These are phyloP conservation scores for Tridacna gigas DNA, from an alignment of 2,888 invertebrate species.

Conservation along the genomic window DNA sequence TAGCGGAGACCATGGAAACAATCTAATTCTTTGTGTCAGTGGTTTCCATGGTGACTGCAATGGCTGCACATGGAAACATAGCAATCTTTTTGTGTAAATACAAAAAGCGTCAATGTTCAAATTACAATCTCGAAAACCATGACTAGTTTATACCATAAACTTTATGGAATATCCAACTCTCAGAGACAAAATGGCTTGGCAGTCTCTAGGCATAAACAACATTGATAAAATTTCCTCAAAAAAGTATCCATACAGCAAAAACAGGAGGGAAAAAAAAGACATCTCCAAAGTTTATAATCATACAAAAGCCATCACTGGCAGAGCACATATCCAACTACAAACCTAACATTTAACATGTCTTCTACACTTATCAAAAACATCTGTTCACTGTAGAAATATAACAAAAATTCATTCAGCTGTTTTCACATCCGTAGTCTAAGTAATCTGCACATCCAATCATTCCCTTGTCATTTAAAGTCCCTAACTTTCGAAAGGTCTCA, in stretches of 20 bases:
- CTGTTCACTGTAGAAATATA: slow-evolving; percentile 4
- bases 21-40: background rate
- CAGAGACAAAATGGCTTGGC: slow-evolving; percentile 23
- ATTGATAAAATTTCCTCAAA: slow-evolving; percentile 23
- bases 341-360: too few species aligned
- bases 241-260: background rate
- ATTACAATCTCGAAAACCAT: slow-evolving; percentile 50
- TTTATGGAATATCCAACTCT: slow-evolving; percentile 31
- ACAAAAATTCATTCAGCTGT: slow-evolving; percentile 1
- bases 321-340: too few species aligned
- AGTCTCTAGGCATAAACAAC: slow-evolving; percentile 18
- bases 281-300: slow-evolving; percentile 22
- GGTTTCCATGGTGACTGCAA: slow-evolving; percentile 4
- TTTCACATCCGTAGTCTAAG: background rate
- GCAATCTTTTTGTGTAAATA: slow-evolving; percentile 4
- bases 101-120: slow-evolving; percentile 46
- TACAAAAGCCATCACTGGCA: slow-evolving; percentile 7
- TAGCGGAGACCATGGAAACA: background rate
- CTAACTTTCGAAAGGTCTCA: background rate
- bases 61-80: slow-evolving; percentile 15
- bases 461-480: background rate
- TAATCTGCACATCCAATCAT: background rate
- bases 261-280: background rate
- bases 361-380: too few species aligned
- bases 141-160: slow-evolving; percentile 53